Conservation (phyloP, 2,113 vertebrate species). For the Cacatua alba region DNA sequence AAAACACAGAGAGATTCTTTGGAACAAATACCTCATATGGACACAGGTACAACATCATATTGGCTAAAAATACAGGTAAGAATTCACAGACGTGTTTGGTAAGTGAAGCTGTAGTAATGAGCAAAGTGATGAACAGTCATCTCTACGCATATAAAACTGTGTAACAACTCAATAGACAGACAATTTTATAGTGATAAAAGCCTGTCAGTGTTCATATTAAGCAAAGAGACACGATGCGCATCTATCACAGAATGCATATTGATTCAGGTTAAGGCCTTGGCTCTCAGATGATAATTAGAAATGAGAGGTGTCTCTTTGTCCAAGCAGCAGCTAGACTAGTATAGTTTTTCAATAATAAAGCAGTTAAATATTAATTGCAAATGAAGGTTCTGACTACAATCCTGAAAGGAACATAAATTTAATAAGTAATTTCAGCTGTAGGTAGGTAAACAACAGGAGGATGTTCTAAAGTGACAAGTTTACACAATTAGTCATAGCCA, state of each 20-base stretch:
- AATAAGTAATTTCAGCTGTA: not conserved
- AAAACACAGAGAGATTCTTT: not conserved
- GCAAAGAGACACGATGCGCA: not conserved
- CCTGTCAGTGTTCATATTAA: not conserved
- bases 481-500: not conserved
- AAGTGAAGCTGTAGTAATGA: not conserved
- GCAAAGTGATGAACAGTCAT: not conserved
- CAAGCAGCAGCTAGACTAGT: not conserved
- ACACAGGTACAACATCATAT: not conserved
- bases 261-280: not conserved
- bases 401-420: not conserved
- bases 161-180: not conserved
- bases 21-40: not conserved
- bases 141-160: not conserved
- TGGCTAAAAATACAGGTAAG: not conserved
- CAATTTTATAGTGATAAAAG: not conserved
- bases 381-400: not conserved
- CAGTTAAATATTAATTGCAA: not conserved
- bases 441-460: not conserved
- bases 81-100: not conserved
- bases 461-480: not conserved
- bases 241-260: not conserved
- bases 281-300: not conserved
- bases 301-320: not conserved
- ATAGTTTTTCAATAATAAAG: not conserved